A percentile compares a stretch with the other conserved stretches of the same genome.
phyloP scores from a whole-genome alignment of 92 coral and sea anemone species.

The Plumapathes pennacea region DNA sequence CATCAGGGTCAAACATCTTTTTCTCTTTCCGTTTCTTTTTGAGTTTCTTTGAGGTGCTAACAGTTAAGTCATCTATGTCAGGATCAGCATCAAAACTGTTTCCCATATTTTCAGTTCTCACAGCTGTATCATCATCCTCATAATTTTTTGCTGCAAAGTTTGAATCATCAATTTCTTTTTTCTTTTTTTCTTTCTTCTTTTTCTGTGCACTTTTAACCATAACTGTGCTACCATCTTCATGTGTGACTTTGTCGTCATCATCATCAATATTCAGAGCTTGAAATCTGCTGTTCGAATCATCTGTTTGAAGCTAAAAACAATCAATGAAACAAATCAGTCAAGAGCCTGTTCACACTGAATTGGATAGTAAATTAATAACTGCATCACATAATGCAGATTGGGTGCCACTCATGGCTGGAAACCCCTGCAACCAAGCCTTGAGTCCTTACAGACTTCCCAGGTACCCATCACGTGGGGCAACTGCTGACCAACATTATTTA shows the following conservation, averaged over 20 bases:
- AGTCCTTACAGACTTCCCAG: no score
- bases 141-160: constrained; percentile 11
- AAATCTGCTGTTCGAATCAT: constrained; percentile 53
- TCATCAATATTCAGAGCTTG: constrained; percentile 63
- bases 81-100: constrained; percentile 26
- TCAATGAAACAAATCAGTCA: no score
- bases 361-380: no score
- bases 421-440: no score
- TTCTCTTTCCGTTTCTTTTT: constrained; percentile 80
- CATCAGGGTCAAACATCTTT: constrained; percentile 66
- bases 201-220: constrained; percentile 37
- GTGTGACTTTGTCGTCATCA: constrained; percentile 10
- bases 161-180: constrained; percentile 26
- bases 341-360: no score
- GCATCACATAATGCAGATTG: no score
- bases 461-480: no score
- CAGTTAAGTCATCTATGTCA: constrained; percentile 6
- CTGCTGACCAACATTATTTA: no score
- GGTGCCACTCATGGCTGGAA: no score
- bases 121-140: constrained; percentile 9
- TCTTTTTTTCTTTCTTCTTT: constrained; percentile 69
- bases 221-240: constrained; percentile 13
- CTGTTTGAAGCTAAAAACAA: no score
- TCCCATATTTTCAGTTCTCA: constrained; percentile 6
- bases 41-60: constrained; percentile 48